Evolutionary conservation across 2,113 vertebrate species (phyloP), one percentile per base, ranked within the genome.

Genomic region (Chelonoidis abingdonii): DNA sequence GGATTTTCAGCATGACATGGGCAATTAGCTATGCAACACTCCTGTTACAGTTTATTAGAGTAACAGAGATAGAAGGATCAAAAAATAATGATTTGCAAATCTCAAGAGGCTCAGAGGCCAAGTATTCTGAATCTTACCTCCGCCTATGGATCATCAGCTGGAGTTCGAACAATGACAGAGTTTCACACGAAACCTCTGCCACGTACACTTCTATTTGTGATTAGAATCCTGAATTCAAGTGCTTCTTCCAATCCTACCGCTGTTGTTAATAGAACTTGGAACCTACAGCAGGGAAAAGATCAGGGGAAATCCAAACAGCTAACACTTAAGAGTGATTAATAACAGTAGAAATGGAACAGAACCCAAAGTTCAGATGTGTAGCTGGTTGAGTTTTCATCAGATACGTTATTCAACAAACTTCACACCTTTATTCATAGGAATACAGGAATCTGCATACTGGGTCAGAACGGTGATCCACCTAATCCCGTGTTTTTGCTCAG

Each of bases 201-300:
- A 72, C 19, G 89, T 97, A 50, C 84, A 54, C 44, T 89, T 89
- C 90, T 76, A 4, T n/a, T 92, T 82, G 93, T 96, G 93, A 59
- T 88, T 95, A 88, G 87, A 85, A 94, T 87, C 85, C 86, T 35
- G 53, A 84, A 59, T 78, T 11, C 92, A 92, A 59, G 25, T 35
- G 88, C 81, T 85, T 92, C 87, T 97, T 69, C 27, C 56, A 53
- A 89, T 59, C 35, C 78, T 65, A 22, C 44, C 54, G 31, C 47
- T 93, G 89, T 75, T 95, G 93, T 87, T 92, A 95, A 92, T 94
- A 96, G 92, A 92, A 65, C 78, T 75, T 80, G 35, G 41, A 94
- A 27, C 0, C 89, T 90, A 8, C 19, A 83, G 50, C n/a, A 38
- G 49, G 81, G n/a, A 92, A 72, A 22, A 53, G 56, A 84, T n/a